Evolutionary conservation across 2,797 vertebrate species (phyloP), one percentile per base, ranked within the genome.

Genomic region (Pangasius larnaudii): DNA sequence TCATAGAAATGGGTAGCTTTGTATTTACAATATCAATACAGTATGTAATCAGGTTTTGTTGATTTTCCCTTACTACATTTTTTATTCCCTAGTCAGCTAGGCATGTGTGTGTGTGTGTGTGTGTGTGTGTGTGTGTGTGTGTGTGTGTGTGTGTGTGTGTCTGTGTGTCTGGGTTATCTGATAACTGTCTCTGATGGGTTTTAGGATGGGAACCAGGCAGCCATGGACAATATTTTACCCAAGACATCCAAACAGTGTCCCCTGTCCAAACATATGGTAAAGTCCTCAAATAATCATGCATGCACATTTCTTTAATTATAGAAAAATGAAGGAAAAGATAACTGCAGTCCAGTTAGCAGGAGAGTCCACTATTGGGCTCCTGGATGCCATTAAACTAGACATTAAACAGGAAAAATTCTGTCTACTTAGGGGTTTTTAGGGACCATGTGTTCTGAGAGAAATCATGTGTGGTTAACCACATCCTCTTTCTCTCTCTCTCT

Each of bases 181-280:
- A 87, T 83, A 82, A 80, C 81, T 90, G 39, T 65, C 19, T 94
- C 27, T 30, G 92, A 90, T 88, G 83, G 84, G 80, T 88, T 93
- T 89, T 86, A 96, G 95, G 95, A 96, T 1, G 93, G 92, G 85
- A 91, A 92, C 86, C 95, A 93, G 65, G 86, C 77, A 2, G 71
- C 90, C 2, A 80, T 92, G 93, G 95, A 94, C 89, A 94, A 91
- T 87, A 84, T 92, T 91, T 94, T 94, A 90, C 92, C 94, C 86
- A 95, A 94, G 93, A 93, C 93, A 88, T 93, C 92, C 90, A 95
- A 95, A 91, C 87, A 82, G 85, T 95, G 94, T 92, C 92, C 84
- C 0, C 82, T 95, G 79, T 67, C 90, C 90, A 93, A 92, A 90
- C 94, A 95, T 92, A 95, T 94, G 95, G 96, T 96, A 90, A 94